Percentiles rank a stretch among this genome's conserved stretches.
phyloP scores from a whole-genome alignment of 1,140 invertebrate genomes.

The Pseudomyrmex sp. region DNA sequence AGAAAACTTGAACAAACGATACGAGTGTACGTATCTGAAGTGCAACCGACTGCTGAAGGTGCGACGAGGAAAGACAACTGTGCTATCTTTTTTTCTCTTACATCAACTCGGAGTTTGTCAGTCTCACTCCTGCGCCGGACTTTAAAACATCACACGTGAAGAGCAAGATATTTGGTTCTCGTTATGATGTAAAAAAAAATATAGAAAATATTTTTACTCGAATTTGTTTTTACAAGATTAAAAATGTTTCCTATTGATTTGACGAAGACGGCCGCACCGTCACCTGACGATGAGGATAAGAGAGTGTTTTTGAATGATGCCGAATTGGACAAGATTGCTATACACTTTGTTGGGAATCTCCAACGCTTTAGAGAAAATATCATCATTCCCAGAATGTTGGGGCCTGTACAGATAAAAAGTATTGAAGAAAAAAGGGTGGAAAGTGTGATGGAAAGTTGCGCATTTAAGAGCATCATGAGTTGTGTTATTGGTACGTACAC shows the following conservation, averaged over 20 bases:
- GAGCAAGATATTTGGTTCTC: too few species aligned
- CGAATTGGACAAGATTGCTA: slow-evolving; percentile 80
- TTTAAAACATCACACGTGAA: too few species aligned
- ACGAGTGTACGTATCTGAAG: too few species aligned
- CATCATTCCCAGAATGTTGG: slow-evolving; percentile 91
- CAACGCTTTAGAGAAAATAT: slow-evolving; percentile 91
- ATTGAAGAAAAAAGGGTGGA: slow-evolving; percentile 96
- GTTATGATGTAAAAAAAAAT: too few species aligned
- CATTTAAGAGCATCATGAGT: slow-evolving; percentile 95
- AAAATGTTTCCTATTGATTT: slow-evolving; percentile 54
- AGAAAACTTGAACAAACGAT: too few species aligned
- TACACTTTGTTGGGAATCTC: slow-evolving; percentile 77
- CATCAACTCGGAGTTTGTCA: too few species aligned
- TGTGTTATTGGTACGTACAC: slow-evolving; percentile 87
- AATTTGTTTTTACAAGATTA: neutral
- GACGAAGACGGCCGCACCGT: slow-evolving; percentile 1
- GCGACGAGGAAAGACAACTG: too few species aligned
- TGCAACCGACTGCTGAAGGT: too few species aligned
- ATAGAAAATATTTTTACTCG: neutral
- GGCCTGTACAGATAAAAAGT: slow-evolving; percentile 92
- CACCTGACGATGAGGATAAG: neutral
- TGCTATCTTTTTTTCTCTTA: too few species aligned
- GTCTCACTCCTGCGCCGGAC: too few species aligned
- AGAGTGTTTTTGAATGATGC: slow-evolving; percentile 70
- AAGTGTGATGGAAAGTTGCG: slow-evolving; percentile 95